Evolutionary conservation across 1,140 invertebrate species (phyloP), one percentile per base, ranked within the genome.

Genomic region (Trichonephila inaurata): DNA sequence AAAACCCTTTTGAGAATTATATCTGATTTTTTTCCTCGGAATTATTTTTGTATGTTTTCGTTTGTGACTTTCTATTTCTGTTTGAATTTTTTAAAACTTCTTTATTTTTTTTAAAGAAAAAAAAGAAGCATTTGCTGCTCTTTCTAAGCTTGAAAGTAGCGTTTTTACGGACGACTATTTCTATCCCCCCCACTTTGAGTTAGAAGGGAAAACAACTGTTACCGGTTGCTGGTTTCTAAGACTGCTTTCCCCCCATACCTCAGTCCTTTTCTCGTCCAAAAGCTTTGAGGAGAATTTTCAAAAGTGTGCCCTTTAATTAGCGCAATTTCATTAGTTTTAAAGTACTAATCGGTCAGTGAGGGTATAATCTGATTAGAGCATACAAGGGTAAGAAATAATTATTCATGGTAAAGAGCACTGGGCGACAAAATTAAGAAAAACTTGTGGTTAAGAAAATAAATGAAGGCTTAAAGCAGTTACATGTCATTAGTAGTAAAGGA

Each of bases 301-400:
- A 72, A 19, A 40, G 28, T 33, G 10, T 33, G 33, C 16, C 5
- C 72, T 40, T 77, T 40, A 77, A 77, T 77, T 77, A 77, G 72
- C 16, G 12, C 14, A 14, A 77, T 77, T 40, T 77, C 72, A 33
- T 77, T 77, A 77, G 33, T 77, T 77, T 77, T 40, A 77, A 77
- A 24, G 16, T 77, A 77, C 3, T 77, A 28, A 77, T 40, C 12
- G 72, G 72, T 40, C 72, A 77, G 5, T 77, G 14, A 77, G 28
- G 12, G 72, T 19, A 16, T 77, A 77, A 77, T 77, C 72, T 28
- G 72, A 77, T 77, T 77, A 77, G 72, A 28, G 72, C 72, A 18
- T 77, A 33, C 28, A 28, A 77, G 72, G 33, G 33, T 77, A 33
- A 28, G 18, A 28, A 77, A 16, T 33, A 19, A 77, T 77, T 77